A percentile compares a stretch with the other conserved stretches of the same genome.
Evolutionary conservation across 2,113 vertebrate species (phyloP).

Genomic region (Colossoma macropomum): DNA sequence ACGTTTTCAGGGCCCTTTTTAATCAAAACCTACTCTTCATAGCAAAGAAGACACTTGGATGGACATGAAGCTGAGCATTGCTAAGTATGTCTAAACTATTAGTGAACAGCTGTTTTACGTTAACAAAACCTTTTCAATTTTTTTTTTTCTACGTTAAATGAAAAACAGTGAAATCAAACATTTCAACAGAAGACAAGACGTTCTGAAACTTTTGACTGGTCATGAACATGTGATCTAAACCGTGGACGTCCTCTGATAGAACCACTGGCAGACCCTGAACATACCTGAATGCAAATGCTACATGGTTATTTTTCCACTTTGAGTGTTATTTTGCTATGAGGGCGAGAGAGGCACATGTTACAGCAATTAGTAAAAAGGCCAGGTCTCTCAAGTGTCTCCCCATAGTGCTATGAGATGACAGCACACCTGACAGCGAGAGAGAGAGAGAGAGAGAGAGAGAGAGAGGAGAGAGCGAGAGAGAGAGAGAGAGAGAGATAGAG

Average conservation of each 20-base stretch:
- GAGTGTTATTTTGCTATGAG: conserved; percentile 22
- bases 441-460: conserved; percentile 13
- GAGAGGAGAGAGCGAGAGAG: background rate
- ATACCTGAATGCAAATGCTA: conserved; percentile 47
- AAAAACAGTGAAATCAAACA: background rate
- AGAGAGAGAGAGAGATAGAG: background rate
- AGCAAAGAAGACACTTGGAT: too few relatives aligned
- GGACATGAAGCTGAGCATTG: too few relatives aligned
- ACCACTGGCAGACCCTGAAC: conserved; percentile 6
- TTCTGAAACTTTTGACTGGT: background rate
- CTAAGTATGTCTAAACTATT: too few relatives aligned
- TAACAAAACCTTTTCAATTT: too few relatives aligned
- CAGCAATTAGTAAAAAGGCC: conserved; percentile 27
- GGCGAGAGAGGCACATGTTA: conserved; percentile 23
- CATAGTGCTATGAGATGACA: conserved; percentile 16
- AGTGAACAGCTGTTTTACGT: too few relatives aligned
- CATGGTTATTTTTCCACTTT: conserved; percentile 18
- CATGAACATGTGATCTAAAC: conserved; percentile 25
- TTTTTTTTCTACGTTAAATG: too few relatives aligned
- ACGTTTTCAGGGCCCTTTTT: too few relatives aligned
- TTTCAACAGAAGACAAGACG: background rate
- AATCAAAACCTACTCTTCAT: too few relatives aligned
- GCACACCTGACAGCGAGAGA: conserved; percentile 19
- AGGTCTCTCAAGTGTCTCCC: conserved; percentile 18
- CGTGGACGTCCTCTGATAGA: conserved; percentile 4